Evolutionary conservation across 2,113 vertebrate species (phyloP), one percentile per base, ranked within the genome.

Genomic region (Pituophis catenifer): DNA sequence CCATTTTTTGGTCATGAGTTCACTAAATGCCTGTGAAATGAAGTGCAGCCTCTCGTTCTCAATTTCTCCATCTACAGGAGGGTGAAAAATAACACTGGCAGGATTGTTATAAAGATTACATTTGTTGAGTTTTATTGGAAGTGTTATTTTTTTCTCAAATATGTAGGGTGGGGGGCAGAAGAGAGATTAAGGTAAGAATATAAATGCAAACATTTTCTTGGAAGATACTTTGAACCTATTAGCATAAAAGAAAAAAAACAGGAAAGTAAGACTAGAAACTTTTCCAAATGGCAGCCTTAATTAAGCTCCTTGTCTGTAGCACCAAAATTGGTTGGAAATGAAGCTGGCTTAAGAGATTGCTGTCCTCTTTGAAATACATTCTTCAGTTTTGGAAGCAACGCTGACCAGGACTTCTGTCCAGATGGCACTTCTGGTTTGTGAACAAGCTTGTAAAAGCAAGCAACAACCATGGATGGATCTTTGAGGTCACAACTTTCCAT

Each of bases 171-270:
- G 1, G 12, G 1, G 62, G 4, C 3, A 57, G 9, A 3, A 91
- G 13, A n/a, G 50, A 90, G 91, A 58, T 92, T 90, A 95, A 90
- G 88, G 92, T 96, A 19, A 75, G n/a, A 17, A 93, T 88, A 93
- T 89, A 62, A 62, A 62, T 62, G 3, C 3, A 26, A 10, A 26
- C 59, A 62, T 24, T 62, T 94, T 94, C 95, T 81, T 89, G 19
- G 19, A 89, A 94, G 95, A 88, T 50, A 90, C 94, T 94, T 94
- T 94, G 90, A 95, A 90, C 62, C 93, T 92, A 94, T 88, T 89
- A 95, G 70, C 86, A 55, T 62, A 59, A 55, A 94, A 85, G 13
- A 95, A 50, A 50, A 50, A 50, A 50, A 50, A 6, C 92, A 50
- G 87, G 57, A 81, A 94, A 95, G 6, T 90, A 94, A 95, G 88